Percentiles rank a stretch among this genome's conserved stretches.
phyloP scores from a whole-genome alignment of 2,797 vertebrate species.

The Peromyscus melanophrys region DNA sequence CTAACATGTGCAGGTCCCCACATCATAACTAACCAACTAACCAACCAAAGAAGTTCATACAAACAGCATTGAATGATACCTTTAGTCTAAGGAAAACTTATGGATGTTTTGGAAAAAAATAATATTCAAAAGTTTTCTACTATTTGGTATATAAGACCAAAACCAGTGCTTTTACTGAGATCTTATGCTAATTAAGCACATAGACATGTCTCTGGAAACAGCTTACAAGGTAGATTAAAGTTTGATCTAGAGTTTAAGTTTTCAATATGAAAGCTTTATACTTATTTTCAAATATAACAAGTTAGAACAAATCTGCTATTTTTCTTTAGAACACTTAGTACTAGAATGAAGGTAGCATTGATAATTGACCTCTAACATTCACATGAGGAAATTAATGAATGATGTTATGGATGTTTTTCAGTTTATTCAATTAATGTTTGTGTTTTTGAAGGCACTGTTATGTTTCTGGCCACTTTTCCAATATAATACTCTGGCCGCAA shows the following conservation, averaged over 20 bases:
- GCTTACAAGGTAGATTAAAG: background rate
- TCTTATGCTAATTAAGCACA: background rate
- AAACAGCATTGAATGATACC: background rate
- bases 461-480: conserved; percentile 37
- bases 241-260: background rate
- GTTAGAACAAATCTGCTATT: background rate
- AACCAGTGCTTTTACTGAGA: background rate
- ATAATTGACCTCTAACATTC: background rate
- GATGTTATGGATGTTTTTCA: background rate
- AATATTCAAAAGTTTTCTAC: background rate
- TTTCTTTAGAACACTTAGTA: background rate
- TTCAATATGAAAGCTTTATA: background rate
- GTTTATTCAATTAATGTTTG: background rate
- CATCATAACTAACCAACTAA: background rate
- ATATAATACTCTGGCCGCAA: background rate
- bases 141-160: conserved; percentile 21
- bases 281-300: conserved; percentile 13
- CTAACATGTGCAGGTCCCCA: background rate
- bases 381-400: conserved; percentile 17
- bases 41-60: background rate
- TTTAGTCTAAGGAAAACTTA: conserved; percentile 23
- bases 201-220: background rate
- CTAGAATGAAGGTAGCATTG: background rate
- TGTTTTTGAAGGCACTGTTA: conserved; percentile 51
- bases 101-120: background rate